Conservation (phyloP, 2,797 vertebrate genomes). For the Cyclopterus lumpus region DNA sequence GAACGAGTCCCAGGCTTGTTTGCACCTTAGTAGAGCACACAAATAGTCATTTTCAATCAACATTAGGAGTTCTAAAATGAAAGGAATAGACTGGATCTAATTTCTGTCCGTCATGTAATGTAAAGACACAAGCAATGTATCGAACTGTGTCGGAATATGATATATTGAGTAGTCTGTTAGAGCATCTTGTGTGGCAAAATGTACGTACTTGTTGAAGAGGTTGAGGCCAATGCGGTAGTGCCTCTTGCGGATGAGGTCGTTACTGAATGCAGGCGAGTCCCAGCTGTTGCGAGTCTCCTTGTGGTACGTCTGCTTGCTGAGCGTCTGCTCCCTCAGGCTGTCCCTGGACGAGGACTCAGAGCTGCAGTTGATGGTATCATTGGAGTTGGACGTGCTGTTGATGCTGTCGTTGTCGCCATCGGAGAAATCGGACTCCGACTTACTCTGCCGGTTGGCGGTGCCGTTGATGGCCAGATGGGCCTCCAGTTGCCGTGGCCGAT, state of each 20-base stretch:
- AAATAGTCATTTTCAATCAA: conserved; percentile 24
- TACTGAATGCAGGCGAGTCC: conserved; percentile 98
- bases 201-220: conserved; percentile 97
- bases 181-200: background rate
- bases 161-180: background rate
- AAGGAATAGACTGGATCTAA: background rate
- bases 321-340: conserved; percentile 94
- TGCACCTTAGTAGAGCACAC: conserved; percentile 22
- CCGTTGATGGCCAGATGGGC: conserved; percentile 95
- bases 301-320: conserved; percentile 98
- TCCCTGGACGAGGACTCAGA: conserved; percentile 96
- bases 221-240: conserved; percentile 98
- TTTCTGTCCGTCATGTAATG: background rate
- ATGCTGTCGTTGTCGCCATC: conserved; percentile 98
- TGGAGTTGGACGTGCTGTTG: conserved; percentile 98
- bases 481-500: conserved; percentile 85
- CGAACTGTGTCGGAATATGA: background rate
- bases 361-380: conserved; percentile 98
- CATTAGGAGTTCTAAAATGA: background rate
- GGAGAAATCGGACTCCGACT: conserved; percentile 96
- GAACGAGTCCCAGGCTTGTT: conserved; percentile 13
- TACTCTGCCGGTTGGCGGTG: conserved; percentile 93
- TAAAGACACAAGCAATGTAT: background rate
- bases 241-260: conserved; percentile 95
- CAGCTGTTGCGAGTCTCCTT: conserved; percentile 98